Evolutionary conservation across 2,113 vertebrate species (phyloP).

Genomic region (Coreoperca whiteheadi): DNA sequence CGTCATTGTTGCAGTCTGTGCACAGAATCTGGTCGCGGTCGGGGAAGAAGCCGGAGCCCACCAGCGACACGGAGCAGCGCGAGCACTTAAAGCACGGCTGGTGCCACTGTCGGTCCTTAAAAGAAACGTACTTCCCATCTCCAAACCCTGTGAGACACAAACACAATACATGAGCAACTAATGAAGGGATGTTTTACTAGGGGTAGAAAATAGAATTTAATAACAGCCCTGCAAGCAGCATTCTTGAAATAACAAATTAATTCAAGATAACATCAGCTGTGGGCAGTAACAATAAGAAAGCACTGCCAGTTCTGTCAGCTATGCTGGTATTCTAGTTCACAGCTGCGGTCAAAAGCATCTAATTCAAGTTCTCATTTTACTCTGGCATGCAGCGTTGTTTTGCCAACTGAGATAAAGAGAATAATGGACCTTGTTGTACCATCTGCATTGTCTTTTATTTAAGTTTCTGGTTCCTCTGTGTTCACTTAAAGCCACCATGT

Average conservation of each 20-base stretch:
- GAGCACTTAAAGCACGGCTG: slow-evolving; percentile 96
- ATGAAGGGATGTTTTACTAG: neutral
- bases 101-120: slow-evolving; percentile 97
- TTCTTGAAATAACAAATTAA: slow-evolving; percentile 17
- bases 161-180: slow-evolving; percentile 12
- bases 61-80: slow-evolving; percentile 91
- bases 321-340: slow-evolving; percentile 14
- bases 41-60: slow-evolving; percentile 95
- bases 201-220: slow-evolving; percentile 29
- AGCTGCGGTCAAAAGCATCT: slow-evolving; percentile 23
- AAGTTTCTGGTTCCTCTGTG: neutral
- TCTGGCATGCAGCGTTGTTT: neutral
- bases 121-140: slow-evolving; percentile 95
- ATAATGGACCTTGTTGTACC: neutral
- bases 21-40: slow-evolving; percentile 92
- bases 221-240: slow-evolving; percentile 2
- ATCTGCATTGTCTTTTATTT: neutral
- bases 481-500: neutral
- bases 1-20: slow-evolving; percentile 90
- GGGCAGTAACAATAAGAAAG: slow-evolving; percentile 9
- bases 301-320: slow-evolving; percentile 30
- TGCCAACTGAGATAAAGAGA: neutral
- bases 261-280: slow-evolving; percentile 38
- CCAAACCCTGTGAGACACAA: slow-evolving; percentile 87
- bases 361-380: slow-evolving; percentile 7